A percentile compares a stretch with the other conserved stretches of the same genome.
Evolutionary conservation across 2,888 invertebrate genomes (phyloP).

Genomic region (Gisinianus flammeolus): DNA sequence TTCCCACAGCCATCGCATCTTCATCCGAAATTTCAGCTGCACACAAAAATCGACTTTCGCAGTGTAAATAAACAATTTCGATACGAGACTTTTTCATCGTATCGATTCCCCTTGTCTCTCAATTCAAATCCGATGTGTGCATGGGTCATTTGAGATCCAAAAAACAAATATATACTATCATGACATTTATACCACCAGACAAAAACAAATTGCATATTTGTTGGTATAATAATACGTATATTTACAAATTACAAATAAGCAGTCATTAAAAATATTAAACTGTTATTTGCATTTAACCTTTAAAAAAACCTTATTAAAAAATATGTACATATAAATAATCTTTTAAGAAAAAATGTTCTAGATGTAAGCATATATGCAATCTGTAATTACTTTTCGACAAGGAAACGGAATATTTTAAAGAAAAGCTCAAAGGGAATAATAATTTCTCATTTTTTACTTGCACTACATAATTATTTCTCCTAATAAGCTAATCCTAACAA

Average conservation of each 20-base stretch:
- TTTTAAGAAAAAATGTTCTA: not conserved
- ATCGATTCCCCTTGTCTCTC: not conserved
- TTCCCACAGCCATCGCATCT: slow-evolving; percentile 16
- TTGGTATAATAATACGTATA: too few species aligned
- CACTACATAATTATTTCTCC: not conserved
- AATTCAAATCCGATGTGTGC: not conserved
- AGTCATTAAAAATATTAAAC: too few species aligned
- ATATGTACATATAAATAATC: not conserved
- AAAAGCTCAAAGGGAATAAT: slow-evolving; percentile 24
- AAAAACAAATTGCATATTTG: too few species aligned
- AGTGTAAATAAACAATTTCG: slow-evolving; percentile 10
- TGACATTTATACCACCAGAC: too few species aligned
- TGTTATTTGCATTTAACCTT: too few species aligned
- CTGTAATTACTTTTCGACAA: not conserved
- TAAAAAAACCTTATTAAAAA: not conserved
- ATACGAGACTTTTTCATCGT: not conserved
- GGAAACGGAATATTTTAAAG: not conserved
- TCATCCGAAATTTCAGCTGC: slow-evolving; percentile 7
- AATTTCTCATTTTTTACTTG: slow-evolving; percentile 28
- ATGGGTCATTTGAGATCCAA: not conserved
- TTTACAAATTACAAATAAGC: too few species aligned
- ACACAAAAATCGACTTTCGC: slow-evolving; percentile 8
- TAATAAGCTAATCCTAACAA: not conserved
- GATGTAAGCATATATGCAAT: not conserved
- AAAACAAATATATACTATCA: too few species aligned